Evolutionary conservation across 1,140 invertebrate genomes (phyloP), one percentile per base, ranked within the genome.

Genomic region (Anastrepha obliqua): DNA sequence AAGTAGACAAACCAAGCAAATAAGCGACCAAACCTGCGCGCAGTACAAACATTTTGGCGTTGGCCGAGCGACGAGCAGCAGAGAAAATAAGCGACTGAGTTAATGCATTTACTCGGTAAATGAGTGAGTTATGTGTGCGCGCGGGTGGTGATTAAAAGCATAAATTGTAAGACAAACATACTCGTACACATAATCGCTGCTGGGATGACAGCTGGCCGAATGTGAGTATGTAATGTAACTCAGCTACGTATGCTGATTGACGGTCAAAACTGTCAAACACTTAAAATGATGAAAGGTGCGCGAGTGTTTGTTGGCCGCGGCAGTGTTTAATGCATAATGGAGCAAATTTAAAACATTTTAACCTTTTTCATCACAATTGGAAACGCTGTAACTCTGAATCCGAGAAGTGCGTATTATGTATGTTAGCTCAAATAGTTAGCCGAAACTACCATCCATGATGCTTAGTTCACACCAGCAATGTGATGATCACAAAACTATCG

Each of bases 131-230:
- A 60, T 39, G 20, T 60, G 55, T 20, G 87, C n/a, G 86, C 44
- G 87, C 42, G 74, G 62, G 87, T 86, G 88, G 60, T 78, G 87
- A 88, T 88, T 87, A 88, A 86, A 81, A 81, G 47, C 74, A 81
- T 81, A 81, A 58, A 58, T 55, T 81, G 17, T 81, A 42, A 89
- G 47, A 87, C 62, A 85, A 59, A 60, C 81, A 87, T 78, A 85
- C 85, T 60, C 87, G 87, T 47, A 29, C 44, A 58, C 58, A 39
- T 62, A 62, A 44, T 65, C 85, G 67, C 42, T 74, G 67, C 4
- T 74, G 44, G 47, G 11, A 55, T 29, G 74, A 17, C 74, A 81
- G 44, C 47, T 81, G 74, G 74, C 74, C 74, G n/a, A 15, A 55
- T 81, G 74, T 11, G n/a, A 2, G 47, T 81, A 11, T 20, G 20